Conservation (phyloP, 2,888 invertebrate species). For the Thymelicus lineola region DNA sequence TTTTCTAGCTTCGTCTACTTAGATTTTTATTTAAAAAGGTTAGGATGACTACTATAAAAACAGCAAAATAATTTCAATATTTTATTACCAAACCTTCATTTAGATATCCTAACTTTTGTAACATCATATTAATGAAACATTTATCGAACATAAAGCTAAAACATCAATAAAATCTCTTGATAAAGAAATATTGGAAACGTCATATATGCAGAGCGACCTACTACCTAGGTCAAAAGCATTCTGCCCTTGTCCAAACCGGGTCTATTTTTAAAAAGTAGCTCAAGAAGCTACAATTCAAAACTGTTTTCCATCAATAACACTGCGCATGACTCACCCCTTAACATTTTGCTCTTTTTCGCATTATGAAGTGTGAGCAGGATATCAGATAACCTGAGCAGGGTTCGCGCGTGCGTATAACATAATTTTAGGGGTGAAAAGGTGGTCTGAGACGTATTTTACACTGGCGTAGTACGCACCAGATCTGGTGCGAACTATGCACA, state of each 20-base stretch:
- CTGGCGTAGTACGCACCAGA: constrained; percentile 40
- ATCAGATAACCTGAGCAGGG: constrained; percentile 61
- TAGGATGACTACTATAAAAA: too few relatives aligned
- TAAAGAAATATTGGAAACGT: neutral
- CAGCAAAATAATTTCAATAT: too few relatives aligned
- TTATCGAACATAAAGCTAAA: neutral
- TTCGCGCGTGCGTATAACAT: constrained; percentile 69
- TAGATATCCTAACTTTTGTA: too few relatives aligned
- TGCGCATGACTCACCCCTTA: constrained; percentile 70
- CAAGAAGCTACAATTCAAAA: constrained; percentile 36
- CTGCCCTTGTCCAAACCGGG: constrained; percentile 21
- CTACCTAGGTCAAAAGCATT: constrained; percentile 24
- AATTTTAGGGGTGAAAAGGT: constrained; percentile 44
- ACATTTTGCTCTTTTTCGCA: constrained; percentile 54
- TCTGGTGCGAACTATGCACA: constrained; percentile 26
- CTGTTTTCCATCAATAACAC: constrained; percentile 73
- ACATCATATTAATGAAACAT: too few relatives aligned
- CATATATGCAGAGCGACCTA: neutral
- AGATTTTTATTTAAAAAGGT: too few relatives aligned
- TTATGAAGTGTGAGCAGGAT: constrained; percentile 53
- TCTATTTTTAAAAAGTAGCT: constrained; percentile 39
- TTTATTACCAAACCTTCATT: too few relatives aligned
- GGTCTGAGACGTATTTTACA: constrained; percentile 44
- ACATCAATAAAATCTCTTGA: neutral
- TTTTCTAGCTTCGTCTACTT: too few relatives aligned